These are phyloP conservation scores for Cheumatopsyche charites DNA, from an alignment of 1,140 invertebrate species.

Conservation along the genomic window DNA sequence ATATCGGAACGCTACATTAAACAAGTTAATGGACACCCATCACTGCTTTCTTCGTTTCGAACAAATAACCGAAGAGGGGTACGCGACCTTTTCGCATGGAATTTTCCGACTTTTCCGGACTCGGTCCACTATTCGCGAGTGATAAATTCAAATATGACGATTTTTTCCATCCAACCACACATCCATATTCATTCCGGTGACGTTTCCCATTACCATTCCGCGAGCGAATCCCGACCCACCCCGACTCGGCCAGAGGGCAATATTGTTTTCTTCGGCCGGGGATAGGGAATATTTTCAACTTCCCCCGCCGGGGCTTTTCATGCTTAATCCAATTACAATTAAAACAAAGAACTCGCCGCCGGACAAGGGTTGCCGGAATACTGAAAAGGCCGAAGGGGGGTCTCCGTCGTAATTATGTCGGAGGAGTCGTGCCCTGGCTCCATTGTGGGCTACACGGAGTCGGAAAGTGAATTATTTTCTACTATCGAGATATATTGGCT, in stretches of 20 bases:
- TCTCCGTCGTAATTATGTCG: conserved; percentile 37
- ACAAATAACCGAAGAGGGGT: conserved; percentile 19
- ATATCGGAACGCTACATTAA: conserved; percentile 20
- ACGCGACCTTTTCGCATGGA: conserved; percentile 3
- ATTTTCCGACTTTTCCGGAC: not conserved
- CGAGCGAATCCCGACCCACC: not conserved
- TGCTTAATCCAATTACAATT: conserved; percentile 48
- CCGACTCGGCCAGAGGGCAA: conserved; percentile 27
- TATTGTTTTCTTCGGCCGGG: conserved; percentile 42
- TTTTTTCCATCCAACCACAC: not conserved
- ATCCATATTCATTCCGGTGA: conserved; percentile 39
- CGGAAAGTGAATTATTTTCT: conserved; percentile 41
- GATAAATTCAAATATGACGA: conserved; percentile 9
- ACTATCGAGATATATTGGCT: conserved; percentile 41
- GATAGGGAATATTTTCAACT: conserved; percentile 36
- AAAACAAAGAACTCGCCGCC: conserved; percentile 45
- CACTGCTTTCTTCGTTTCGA: conserved; percentile 23
- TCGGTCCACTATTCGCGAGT: not conserved
- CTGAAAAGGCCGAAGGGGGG: conserved; percentile 34
- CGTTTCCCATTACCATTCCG: conserved; percentile 37
- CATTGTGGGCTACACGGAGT: conserved; percentile 19
- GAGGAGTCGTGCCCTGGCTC: conserved; percentile 27
- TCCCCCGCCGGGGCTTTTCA: conserved; percentile 36
- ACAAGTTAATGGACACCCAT: conserved; percentile 18
- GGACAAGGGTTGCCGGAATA: conserved; percentile 42